Evolutionary conservation across 2,888 invertebrate genomes (phyloP).

Genomic region (Cheilosia variabilis): DNA sequence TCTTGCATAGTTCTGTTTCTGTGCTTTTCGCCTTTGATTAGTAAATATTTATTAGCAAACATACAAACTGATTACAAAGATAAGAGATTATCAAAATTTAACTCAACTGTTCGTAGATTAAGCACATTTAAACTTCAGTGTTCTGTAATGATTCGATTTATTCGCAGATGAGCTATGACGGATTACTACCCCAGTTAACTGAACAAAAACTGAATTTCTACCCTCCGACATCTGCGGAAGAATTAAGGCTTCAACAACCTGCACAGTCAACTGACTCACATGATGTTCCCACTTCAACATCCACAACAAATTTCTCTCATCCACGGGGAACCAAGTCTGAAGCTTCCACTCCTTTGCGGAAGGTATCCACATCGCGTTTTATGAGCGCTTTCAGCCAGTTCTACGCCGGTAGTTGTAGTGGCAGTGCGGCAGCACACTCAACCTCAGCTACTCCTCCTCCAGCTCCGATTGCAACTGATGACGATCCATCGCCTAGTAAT

Average conservation of each 20-base stretch:
- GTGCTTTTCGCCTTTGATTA: slow-evolving; percentile 57
- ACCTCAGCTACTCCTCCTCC: slow-evolving; percentile 72
- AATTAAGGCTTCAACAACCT: slow-evolving; percentile 76
- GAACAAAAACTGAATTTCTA: slow-evolving; percentile 81
- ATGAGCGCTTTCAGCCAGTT: slow-evolving; percentile 83
- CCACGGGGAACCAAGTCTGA: slow-evolving; percentile 73
- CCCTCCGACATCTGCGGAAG: slow-evolving; percentile 76
- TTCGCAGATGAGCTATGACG: slow-evolving; percentile 83
- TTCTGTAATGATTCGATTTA: slow-evolving; percentile 40
- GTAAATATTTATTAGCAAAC: slow-evolving; percentile 68
- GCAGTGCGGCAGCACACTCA: slow-evolving; percentile 61
- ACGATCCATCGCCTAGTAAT: slow-evolving; percentile 77
- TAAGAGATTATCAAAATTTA: slow-evolving; percentile 79
- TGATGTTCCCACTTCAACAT: slow-evolving; percentile 53
- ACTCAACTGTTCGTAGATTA: slow-evolving; percentile 78
- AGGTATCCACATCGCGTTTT: slow-evolving; percentile 83
- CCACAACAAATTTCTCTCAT: slow-evolving; percentile 17
- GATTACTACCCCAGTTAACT: slow-evolving; percentile 81
- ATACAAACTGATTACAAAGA: slow-evolving; percentile 77
- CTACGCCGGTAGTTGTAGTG: slow-evolving; percentile 77
- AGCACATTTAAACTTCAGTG: slow-evolving; percentile 3
- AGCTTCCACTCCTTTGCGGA: slow-evolving; percentile 81
- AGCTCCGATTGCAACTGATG: slow-evolving; percentile 71
- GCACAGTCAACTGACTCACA: slow-evolving; percentile 67
- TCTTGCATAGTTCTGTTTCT: slow-evolving; percentile 58